Evolutionary conservation across 1,140 invertebrate species (phyloP).

Genomic region (Venturia canescens): DNA sequence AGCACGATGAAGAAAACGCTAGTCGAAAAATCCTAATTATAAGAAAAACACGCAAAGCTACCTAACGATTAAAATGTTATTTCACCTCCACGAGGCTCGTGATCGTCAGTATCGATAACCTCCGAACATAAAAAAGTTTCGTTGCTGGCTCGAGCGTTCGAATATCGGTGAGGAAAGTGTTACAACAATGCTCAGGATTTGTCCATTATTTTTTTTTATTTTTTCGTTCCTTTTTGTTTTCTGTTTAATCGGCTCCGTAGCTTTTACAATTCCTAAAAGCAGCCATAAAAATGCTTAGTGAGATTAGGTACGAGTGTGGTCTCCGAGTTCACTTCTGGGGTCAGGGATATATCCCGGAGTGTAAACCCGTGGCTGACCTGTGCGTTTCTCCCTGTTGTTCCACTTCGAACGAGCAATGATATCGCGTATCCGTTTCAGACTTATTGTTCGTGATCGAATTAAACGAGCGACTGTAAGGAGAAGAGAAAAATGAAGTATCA

Average conservation of each 20-base stretch:
- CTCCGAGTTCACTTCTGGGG: slow-evolving; percentile 54
- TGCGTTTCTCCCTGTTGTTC: slow-evolving; percentile 26
- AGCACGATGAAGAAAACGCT: background rate
- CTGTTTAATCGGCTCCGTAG: slow-evolving; percentile 27
- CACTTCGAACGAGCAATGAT: slow-evolving; percentile 5
- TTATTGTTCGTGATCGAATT: slow-evolving; percentile 5
- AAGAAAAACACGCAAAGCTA: slow-evolving; percentile 19
- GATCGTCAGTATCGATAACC: slow-evolving; percentile 34
- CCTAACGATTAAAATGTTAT: background rate
- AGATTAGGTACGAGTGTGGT: slow-evolving; percentile 57
- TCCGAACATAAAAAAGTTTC: slow-evolving; percentile 18
- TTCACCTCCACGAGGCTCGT: background rate
- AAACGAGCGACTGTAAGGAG: background rate
- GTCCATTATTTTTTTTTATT: slow-evolving; percentile 17
- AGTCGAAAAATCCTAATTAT: background rate
- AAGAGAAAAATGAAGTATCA: too few relatives aligned
- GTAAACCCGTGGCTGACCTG: slow-evolving; percentile 29
- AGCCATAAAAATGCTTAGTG: slow-evolving; percentile 59
- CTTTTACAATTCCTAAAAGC: slow-evolving; percentile 51
- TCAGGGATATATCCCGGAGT: slow-evolving; percentile 51
- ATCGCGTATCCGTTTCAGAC: slow-evolving; percentile 9
- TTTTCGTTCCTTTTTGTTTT: background rate
- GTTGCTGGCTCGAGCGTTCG: slow-evolving; percentile 40
- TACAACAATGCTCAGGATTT: slow-evolving; percentile 41
- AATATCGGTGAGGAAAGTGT: slow-evolving; percentile 24